Conservation (phyloP, 2,888 invertebrate species). For the Azorinus chamasolen region DNA sequence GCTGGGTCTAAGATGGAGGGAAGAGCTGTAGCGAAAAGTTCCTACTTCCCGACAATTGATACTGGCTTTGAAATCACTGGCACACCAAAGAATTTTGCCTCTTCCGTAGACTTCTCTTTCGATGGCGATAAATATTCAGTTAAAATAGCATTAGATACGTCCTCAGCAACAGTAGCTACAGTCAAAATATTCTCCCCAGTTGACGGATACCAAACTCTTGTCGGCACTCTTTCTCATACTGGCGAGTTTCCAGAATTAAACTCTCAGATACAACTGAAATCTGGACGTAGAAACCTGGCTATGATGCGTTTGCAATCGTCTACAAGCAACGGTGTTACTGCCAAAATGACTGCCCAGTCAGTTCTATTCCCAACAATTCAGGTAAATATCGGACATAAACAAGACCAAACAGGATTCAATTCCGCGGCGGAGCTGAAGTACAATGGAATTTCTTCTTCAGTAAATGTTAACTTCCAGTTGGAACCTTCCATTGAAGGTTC, state of each 20-base stretch:
- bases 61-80: constrained; percentile 46
- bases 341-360: constrained; percentile 21
- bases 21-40: constrained; percentile 30
- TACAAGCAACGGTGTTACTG: constrained; percentile 7
- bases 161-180: constrained; percentile 9
- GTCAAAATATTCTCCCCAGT: constrained; percentile 41
- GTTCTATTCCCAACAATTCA: constrained; percentile 44
- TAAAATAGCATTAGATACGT: constrained; percentile 23
- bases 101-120: constrained; percentile 16
- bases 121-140: constrained; percentile 30
- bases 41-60: constrained; percentile 22
- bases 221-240: constrained; percentile 23
- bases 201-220: constrained; percentile 33
- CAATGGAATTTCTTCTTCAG: constrained; percentile 31
- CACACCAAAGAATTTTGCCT: constrained; percentile 7
- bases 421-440: constrained; percentile 32
- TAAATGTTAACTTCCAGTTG: constrained; percentile 20
- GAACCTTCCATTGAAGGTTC: constrained; percentile 10
- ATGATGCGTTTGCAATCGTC: constrained; percentile 20
- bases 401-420: constrained; percentile 28
- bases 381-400: constrained; percentile 29
- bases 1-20: constrained; percentile 49
- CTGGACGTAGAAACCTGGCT: constrained; percentile 40
- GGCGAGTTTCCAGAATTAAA: constrained; percentile 36
- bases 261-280: constrained; percentile 25